Base-by-base conservation (phyloP, 2,113 vertebrate genomes). In the Oceanites oceanicus region DNA sequence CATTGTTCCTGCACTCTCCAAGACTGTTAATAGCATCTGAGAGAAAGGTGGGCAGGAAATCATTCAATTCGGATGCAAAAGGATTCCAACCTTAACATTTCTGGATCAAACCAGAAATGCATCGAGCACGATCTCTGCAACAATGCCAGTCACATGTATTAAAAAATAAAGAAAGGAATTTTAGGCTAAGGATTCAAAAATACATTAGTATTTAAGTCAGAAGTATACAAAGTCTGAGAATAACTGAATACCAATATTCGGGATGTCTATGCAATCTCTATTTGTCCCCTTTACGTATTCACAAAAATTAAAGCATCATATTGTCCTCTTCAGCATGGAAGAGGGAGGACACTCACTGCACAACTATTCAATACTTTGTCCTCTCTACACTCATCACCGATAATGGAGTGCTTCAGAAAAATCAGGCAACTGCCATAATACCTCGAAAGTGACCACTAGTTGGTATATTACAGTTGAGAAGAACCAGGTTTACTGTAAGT, bases 1-100 rank as follows among this genome's bases (percentile, higher is more conserved):
- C 13, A 11, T 52, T 97, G 87, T 82, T 87, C 82, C 65, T 12
- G 18, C 32, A 10, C 68, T 52, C 76, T 71, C 44, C 47, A 50
- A 63, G 55, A 22, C 17, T 47, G 40, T 23, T 68, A 79, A 20
- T 1, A 77, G 42, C 56, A 61, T 40, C 65, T 84, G 87, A 91
- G 70, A 72, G 94, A 68, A 68, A 96, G 92, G 93, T 95, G 85
- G 92, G 77, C 80, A 95, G 74, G 73, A 93, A 94, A 66, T 73
- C 8, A 66, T 66, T 85, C 58, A 29, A 77, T 83, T 92, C 81
- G 90, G 58, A 94, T 40, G 75, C 59, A 53, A 76, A 88, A 79
- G 53, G 5, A 47, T 42, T 83, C 32, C 77, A 87, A 52, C 8
- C 17, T 44, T 61, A 84, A 49, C 27, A 30, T 40, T 94, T 87